These are phyloP conservation scores for Thinocorus orbignyianus DNA, from an alignment of 2,113 vertebrate species.

Conservation along the genomic window DNA sequence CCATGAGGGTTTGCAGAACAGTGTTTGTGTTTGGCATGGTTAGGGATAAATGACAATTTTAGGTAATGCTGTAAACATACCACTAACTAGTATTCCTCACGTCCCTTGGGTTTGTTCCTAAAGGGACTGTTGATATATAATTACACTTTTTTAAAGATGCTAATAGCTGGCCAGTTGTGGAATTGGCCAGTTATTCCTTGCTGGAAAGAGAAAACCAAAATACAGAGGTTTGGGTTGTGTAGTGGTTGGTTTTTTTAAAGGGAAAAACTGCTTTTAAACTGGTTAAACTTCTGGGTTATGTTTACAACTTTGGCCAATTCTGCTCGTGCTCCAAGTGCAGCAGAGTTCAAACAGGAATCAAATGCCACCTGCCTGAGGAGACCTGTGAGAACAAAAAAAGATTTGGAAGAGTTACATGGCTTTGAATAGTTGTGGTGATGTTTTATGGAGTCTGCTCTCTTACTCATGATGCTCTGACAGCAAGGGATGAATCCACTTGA, in stretches of 20 bases:
- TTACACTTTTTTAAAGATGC: not conserved
- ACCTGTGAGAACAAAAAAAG: not conserved
- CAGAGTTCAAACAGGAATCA: not conserved
- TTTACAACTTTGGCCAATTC: not conserved
- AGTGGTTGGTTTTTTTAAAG: not conserved
- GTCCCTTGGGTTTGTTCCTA: not conserved
- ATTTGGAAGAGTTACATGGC: not conserved
- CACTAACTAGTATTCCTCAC: not conserved
- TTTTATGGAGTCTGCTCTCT: not conserved
- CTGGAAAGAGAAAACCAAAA: not conserved
- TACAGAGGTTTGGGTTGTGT: not conserved
- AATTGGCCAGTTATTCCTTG: not conserved
- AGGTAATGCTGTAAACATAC: fast-evolving
- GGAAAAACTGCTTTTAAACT: not conserved
- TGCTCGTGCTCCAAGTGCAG: not conserved
- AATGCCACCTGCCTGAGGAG: not conserved
- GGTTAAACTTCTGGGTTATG: not conserved
- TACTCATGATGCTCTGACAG: not conserved
- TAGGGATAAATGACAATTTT: not conserved
- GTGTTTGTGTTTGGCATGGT: not conserved
- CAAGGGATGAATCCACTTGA: not conserved
- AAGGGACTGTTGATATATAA: not conserved
- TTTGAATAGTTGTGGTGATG: not conserved
- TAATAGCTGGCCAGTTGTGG: not conserved
- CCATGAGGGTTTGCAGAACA: not conserved